Conservation (phyloP, 2,888 invertebrate species). For the Glomeris marginata region DNA sequence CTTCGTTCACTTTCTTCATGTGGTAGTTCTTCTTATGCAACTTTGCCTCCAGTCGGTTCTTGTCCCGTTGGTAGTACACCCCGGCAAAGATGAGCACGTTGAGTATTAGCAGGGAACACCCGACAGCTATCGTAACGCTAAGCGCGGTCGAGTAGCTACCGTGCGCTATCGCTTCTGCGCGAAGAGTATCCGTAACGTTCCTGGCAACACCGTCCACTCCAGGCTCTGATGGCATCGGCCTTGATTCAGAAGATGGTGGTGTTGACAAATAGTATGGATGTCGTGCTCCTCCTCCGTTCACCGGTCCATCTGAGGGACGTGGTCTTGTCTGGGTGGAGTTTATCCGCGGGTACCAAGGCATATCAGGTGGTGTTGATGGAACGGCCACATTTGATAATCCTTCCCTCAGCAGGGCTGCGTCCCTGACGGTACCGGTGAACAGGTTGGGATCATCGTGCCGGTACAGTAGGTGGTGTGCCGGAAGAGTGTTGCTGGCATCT, state of each 20-base stretch:
- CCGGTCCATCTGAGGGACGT: neutral
- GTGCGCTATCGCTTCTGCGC: slow-evolving; percentile 12
- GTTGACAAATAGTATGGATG: too few species aligned
- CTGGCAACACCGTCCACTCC: too few species aligned
- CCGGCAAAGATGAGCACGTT: slow-evolving; percentile 89
- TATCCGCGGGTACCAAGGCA: neutral
- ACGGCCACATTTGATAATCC: neutral
- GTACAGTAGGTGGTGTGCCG: slow-evolving; percentile 66
- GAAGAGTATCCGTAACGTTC: too few species aligned
- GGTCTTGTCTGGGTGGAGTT: neutral
- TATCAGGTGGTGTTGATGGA: neutral
- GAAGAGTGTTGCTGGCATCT: slow-evolving; percentile 54
- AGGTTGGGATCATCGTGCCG: slow-evolving; percentile 69
- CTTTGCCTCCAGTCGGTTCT: slow-evolving; percentile 15
- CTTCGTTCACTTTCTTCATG: slow-evolving; percentile 7
- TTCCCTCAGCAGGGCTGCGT: slow-evolving; percentile 18
- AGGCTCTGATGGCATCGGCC: too few species aligned
- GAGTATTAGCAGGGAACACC: slow-evolving; percentile 75
- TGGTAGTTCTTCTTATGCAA: slow-evolving; percentile 12
- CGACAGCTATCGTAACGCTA: slow-evolving; percentile 86
- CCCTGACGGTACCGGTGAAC: slow-evolving; percentile 73
- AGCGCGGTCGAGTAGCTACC: slow-evolving; percentile 62
- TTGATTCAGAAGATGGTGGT: too few species aligned
- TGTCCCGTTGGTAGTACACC: slow-evolving; percentile 64
- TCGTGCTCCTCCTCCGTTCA: too few species aligned